Conservation (phyloP, 2,113 vertebrate genomes). For the Podocnemis expansa region DNA sequence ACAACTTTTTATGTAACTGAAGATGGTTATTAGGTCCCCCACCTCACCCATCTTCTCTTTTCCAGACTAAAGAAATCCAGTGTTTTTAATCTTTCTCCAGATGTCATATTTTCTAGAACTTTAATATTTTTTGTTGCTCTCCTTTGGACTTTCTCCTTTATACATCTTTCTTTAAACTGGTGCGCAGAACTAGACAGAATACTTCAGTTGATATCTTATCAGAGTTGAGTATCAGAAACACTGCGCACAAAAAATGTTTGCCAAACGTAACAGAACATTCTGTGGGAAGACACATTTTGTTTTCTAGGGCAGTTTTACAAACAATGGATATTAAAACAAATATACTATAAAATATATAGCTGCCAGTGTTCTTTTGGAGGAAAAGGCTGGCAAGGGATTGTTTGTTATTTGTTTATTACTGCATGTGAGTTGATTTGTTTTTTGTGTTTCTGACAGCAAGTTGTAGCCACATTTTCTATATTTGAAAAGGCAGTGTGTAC, state of each 20-base stretch:
- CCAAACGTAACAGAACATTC: not conserved
- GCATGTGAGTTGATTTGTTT: not conserved
- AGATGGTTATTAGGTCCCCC: no score
- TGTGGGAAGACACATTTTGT: not conserved
- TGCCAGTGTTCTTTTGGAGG: not conserved
- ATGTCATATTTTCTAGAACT: no score
- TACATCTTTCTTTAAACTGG: no score
- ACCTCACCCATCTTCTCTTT: no score
- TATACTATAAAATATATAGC: not conserved
- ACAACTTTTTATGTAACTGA: no score
- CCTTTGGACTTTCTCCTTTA: no score
- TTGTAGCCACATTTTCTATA: not conserved
- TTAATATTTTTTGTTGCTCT: no score
- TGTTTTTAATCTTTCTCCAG: no score
- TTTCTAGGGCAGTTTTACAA: not conserved
- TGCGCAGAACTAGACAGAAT: no score
- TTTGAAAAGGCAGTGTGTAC: not conserved
- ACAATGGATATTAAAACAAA: not conserved
- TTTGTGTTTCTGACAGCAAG: not conserved
- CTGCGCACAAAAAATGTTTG: not conserved
- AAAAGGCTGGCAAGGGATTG: not conserved
- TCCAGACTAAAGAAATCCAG: no score
- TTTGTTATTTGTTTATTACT: not conserved
- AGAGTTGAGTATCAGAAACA: not conserved
- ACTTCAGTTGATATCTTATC: no score